Conservation (phyloP, 2,797 vertebrate species). For the Strix occidentalis region DNA sequence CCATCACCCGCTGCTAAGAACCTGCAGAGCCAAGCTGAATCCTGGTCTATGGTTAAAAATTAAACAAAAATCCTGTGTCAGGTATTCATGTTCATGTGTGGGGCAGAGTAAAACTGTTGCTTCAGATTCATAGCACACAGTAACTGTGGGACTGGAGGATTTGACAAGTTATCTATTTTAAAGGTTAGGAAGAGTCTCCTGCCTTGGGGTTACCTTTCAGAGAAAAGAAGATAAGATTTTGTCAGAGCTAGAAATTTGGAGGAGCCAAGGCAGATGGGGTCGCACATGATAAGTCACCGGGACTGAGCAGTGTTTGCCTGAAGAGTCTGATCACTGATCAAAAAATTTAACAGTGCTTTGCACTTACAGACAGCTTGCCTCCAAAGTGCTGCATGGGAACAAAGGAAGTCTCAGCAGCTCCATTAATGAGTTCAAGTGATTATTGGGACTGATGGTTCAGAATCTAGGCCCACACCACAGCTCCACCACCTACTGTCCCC, state of each 20-base stretch:
- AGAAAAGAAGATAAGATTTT: neutral
- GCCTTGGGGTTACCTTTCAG: neutral
- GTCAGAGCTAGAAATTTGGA: neutral
- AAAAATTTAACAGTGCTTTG: neutral
- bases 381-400: accelerated
- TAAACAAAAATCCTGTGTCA: neutral
- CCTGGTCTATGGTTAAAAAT: neutral
- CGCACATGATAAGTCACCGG: neutral
- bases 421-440: neutral
- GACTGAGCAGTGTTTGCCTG: neutral
- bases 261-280: neutral
- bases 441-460: neutral
- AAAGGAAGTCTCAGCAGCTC: neutral
- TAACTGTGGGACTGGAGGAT: neutral
- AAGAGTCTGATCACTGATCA: neutral
- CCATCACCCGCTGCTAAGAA: neutral
- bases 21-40: neutral
- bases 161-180: neutral
- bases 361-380: neutral
- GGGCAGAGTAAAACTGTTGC: neutral
- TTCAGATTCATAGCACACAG: neutral
- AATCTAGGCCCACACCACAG: neutral
- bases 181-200: neutral
- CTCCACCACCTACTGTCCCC: neutral
- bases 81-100: neutral